phyloP scores from a whole-genome alignment of 2,888 invertebrate species.

The Parnassius smintheus region DNA sequence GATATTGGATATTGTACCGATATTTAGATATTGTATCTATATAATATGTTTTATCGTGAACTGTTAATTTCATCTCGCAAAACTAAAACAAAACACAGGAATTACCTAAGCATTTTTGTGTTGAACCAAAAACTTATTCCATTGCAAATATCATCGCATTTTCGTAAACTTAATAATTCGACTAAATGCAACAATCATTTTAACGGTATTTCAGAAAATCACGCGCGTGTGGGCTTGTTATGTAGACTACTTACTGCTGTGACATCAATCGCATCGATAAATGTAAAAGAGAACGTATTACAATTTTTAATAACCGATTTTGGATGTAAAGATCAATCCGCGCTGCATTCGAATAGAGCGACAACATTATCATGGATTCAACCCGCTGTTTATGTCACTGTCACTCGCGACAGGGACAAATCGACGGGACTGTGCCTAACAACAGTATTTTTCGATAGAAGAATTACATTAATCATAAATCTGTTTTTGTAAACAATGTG shows the following conservation, averaged over 20 bases:
- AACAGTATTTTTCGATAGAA: too few relatives aligned
- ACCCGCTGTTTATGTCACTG: constrained; percentile 17
- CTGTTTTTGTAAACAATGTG: too few relatives aligned
- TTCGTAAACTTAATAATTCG: too few relatives aligned
- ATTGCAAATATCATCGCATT: too few relatives aligned
- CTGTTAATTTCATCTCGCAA: too few relatives aligned
- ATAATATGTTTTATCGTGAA: too few relatives aligned
- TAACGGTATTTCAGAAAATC: constrained; percentile 27
- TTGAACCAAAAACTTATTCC: too few relatives aligned
- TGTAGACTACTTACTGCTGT: constrained; percentile 37
- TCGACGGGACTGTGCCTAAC: constrained; percentile 15
- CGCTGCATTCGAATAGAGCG: constrained; percentile 19
- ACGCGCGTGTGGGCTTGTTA: constrained; percentile 19
- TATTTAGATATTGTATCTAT: too few relatives aligned
- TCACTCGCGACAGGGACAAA: constrained; percentile 26
- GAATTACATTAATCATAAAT: too few relatives aligned
- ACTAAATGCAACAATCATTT: not conserved
- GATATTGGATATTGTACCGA: too few relatives aligned
- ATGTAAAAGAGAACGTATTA: constrained; percentile 42
- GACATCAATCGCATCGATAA: constrained; percentile 58
- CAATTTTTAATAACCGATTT: constrained; percentile 30
- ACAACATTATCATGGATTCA: constrained; percentile 22
- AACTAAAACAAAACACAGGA: too few relatives aligned
- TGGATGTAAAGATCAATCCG: constrained; percentile 27
- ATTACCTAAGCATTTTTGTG: too few relatives aligned